phyloP scores from a whole-genome alignment of 2,888 invertebrate species.

The Clitarchus hookeri region DNA sequence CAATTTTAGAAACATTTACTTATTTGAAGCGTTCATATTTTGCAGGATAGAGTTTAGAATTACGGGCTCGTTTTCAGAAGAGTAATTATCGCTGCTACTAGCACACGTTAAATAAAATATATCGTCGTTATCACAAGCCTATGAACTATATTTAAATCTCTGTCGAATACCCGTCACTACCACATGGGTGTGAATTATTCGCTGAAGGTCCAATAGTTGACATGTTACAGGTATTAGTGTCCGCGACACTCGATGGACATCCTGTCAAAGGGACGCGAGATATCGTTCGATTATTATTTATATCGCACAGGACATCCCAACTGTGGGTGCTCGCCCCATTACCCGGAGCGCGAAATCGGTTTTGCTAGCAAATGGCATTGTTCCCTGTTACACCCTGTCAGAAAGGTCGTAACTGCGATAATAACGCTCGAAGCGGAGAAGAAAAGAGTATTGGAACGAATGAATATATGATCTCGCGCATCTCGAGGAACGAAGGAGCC shows the following conservation, averaged over 20 bases:
- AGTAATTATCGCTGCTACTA: too few relatives aligned
- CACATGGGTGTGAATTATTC: not conserved
- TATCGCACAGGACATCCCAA: not conserved
- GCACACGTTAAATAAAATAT: too few relatives aligned
- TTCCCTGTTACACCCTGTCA: too few relatives aligned
- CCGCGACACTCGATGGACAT: not conserved
- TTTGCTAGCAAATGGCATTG: too few relatives aligned
- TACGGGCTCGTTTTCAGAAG: too few relatives aligned
- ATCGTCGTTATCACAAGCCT: too few relatives aligned
- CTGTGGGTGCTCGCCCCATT: not conserved
- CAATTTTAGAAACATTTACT: too few relatives aligned
- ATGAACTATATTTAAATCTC: too few relatives aligned
- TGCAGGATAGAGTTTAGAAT: too few relatives aligned
- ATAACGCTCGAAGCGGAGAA: not conserved
- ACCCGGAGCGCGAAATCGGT: not conserved
- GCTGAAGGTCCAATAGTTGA: not conserved
- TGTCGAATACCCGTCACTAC: too few relatives aligned
- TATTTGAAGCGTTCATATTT: too few relatives aligned
- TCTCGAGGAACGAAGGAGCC: not conserved
- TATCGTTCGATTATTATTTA: not conserved
- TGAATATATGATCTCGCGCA: not conserved
- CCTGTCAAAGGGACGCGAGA: not conserved
- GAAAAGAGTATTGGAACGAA: not conserved
- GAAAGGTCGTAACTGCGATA: not conserved
- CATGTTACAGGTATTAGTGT: slow-evolving; percentile 4